Conservation (phyloP, 2,888 invertebrate genomes). For the Entomobrya multifasciata region DNA sequence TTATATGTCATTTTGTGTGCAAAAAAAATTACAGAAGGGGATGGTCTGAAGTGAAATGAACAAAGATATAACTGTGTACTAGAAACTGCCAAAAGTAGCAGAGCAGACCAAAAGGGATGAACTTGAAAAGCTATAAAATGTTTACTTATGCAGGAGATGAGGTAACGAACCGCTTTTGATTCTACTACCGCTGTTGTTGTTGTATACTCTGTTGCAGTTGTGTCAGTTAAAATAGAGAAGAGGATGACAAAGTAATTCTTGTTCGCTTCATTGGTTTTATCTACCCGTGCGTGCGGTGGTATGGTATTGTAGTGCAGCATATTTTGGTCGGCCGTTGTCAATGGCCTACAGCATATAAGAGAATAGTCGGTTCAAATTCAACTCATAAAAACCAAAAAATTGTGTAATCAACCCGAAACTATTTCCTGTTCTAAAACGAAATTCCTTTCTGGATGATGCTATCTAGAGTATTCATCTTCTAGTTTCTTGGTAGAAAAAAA, state of each 20-base stretch:
- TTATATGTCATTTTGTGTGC: slow-evolving; percentile 46
- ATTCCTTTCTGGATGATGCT: slow-evolving; percentile 48
- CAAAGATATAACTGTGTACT: not conserved
- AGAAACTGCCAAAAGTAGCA: not conserved
- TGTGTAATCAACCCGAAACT: slow-evolving; percentile 59
- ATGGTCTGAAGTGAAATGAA: slow-evolving; percentile 2
- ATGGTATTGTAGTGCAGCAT: no score
- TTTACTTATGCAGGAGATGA: not conserved
- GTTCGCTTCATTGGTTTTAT: slow-evolving; percentile 35
- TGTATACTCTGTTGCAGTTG: not conserved
- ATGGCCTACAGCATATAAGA: slow-evolving; percentile 1
- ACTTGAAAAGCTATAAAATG: slow-evolving; percentile 5
- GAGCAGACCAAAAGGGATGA: slow-evolving; percentile 3
- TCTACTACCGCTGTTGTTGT: not conserved
- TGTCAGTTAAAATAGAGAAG: slow-evolving; percentile 28
- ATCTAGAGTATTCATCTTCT: slow-evolving; percentile 30
- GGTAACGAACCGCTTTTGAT: no score
- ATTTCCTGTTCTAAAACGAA: slow-evolving; percentile 53
- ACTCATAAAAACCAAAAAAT: slow-evolving; percentile 41
- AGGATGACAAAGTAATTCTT: slow-evolving; percentile 38
- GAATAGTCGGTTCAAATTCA: slow-evolving; percentile 28
- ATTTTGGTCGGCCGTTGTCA: slow-evolving; percentile 20
- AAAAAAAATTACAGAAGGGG: slow-evolving; percentile 28
- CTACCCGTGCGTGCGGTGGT: slow-evolving; percentile 11
- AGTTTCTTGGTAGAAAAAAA: not conserved